phyloP scores from a whole-genome alignment of 2,888 invertebrate genomes.

The Molanna angustata region DNA sequence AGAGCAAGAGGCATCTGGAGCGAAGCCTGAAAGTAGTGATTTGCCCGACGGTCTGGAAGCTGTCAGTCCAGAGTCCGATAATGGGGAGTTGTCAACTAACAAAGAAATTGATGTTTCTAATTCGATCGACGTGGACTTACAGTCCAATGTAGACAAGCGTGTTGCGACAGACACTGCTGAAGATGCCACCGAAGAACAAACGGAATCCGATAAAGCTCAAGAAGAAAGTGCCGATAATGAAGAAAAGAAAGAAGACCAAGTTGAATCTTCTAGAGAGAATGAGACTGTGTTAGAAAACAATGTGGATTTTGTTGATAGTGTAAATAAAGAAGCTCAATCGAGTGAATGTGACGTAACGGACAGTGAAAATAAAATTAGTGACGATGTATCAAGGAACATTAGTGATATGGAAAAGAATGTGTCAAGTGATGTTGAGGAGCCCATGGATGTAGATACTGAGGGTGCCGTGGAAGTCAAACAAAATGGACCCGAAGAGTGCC shows the following conservation, averaged over 20 bases:
- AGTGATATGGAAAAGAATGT: slow-evolving; percentile 3
- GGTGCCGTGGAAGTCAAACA: slow-evolving; percentile 15
- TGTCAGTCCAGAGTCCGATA: slow-evolving; percentile 17
- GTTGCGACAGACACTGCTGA: slow-evolving; percentile 1
- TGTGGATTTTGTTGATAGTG: slow-evolving; percentile 11
- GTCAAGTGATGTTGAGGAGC: slow-evolving; percentile 37
- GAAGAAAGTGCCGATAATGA: neutral
- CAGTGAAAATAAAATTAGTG: slow-evolving; percentile 36
- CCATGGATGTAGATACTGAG: slow-evolving; percentile 31
- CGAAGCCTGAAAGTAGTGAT: slow-evolving; percentile 7
- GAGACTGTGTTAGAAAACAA: slow-evolving; percentile 10
- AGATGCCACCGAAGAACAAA: slow-evolving; percentile 1
- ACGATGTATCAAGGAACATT: slow-evolving; percentile 31
- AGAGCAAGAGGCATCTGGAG: slow-evolving; percentile 21
- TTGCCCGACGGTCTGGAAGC: slow-evolving; percentile 23
- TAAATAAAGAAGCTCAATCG: slow-evolving; percentile 10
- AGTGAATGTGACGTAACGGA: slow-evolving; percentile 31
- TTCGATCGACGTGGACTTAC: neutral
- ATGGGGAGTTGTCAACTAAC: neutral
- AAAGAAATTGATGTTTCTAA: slow-evolving; percentile 27
- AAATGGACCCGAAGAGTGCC: slow-evolving; percentile 33
- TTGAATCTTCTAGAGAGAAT: neutral
- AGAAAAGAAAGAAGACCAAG: slow-evolving; percentile 6
- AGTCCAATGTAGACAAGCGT: neutral
- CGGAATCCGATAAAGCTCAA: neutral